These are phyloP conservation scores for Riparia riparia DNA, from an alignment of 2,113 vertebrate species.

Conservation along the genomic window DNA sequence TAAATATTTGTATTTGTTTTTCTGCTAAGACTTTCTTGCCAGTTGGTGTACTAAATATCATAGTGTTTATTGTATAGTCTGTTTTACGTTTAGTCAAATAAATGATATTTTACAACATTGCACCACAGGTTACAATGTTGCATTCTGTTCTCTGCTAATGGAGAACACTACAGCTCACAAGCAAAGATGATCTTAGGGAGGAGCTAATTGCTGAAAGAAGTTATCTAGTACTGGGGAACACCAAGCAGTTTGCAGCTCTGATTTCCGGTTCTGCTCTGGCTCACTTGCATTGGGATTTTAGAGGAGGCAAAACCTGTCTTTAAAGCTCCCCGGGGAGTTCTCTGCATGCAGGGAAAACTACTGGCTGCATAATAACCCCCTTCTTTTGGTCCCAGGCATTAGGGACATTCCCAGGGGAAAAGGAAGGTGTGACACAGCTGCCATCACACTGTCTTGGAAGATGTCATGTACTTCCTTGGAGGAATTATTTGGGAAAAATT, in stretches of 20 bases:
- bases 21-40: neutral
- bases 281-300: neutral
- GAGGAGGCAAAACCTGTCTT: neutral
- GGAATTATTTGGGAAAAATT: neutral
- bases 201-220: neutral
- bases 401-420: neutral
- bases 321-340: neutral
- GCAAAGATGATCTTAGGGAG: neutral
- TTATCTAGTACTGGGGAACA: neutral
- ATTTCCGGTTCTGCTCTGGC: neutral
- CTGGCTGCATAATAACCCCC: neutral
- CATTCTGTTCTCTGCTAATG: neutral
- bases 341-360: neutral
- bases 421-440: neutral
- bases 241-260: neutral
- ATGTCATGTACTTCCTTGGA: neutral
- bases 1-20: constrained; percentile 16
- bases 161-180: neutral
- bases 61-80: neutral
- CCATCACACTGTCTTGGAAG: neutral
- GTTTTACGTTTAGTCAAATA: neutral
- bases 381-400: neutral
- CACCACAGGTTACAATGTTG: neutral
- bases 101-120: constrained; percentile 23
- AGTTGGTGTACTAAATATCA: neutral